Percentiles rank a stretch among this genome's conserved stretches.
Evolutionary conservation across 2,888 invertebrate species (phyloP).

Genomic region (Heteromyza rotundicornis): DNA sequence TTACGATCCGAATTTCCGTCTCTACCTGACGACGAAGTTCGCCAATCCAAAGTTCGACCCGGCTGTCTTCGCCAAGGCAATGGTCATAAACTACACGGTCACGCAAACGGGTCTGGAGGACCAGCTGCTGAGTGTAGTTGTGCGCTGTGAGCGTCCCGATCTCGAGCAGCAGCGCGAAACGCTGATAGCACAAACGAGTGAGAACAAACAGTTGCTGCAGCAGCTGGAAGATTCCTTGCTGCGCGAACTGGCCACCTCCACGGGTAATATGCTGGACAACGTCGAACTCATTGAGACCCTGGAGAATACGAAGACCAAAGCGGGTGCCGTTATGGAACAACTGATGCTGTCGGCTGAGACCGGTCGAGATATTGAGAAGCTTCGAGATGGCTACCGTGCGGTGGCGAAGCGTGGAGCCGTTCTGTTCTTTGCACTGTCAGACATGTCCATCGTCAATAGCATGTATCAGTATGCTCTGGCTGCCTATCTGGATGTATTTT

Average conservation of each 20-base stretch:
- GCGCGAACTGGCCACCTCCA: slow-evolving; percentile 81
- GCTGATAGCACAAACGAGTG: slow-evolving; percentile 83
- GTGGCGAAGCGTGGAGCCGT: slow-evolving; percentile 88
- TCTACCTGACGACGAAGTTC: slow-evolving; percentile 90
- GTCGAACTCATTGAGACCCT: slow-evolving; percentile 83
- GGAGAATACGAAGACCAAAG: slow-evolving; percentile 88
- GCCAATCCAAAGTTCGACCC: slow-evolving; percentile 88
- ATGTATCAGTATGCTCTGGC: slow-evolving; percentile 94
- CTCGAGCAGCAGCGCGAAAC: slow-evolving; percentile 85
- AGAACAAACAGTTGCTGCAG: slow-evolving; percentile 82
- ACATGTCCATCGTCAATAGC: slow-evolving; percentile 85
- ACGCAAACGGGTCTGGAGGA: slow-evolving; percentile 88
- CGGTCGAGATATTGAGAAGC: slow-evolving; percentile 78
- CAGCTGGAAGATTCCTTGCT: slow-evolving; percentile 86
- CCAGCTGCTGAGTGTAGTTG: slow-evolving; percentile 87
- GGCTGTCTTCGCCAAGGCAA: slow-evolving; percentile 83
- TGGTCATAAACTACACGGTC: slow-evolving; percentile 91
- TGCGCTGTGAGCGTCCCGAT: slow-evolving; percentile 84
- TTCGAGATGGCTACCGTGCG: slow-evolving; percentile 84
- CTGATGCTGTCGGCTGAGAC: slow-evolving; percentile 78
- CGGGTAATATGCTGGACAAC: slow-evolving; percentile 93
- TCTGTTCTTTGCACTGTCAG: slow-evolving; percentile 87
- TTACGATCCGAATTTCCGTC: slow-evolving; percentile 84
- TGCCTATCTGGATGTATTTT: slow-evolving; percentile 85
- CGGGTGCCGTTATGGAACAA: slow-evolving; percentile 81